Percentiles rank a stretch among this genome's conserved stretches.
Conservation (phyloP, 1,140 invertebrate genomes). For the Ruditapes philippinarum region DNA sequence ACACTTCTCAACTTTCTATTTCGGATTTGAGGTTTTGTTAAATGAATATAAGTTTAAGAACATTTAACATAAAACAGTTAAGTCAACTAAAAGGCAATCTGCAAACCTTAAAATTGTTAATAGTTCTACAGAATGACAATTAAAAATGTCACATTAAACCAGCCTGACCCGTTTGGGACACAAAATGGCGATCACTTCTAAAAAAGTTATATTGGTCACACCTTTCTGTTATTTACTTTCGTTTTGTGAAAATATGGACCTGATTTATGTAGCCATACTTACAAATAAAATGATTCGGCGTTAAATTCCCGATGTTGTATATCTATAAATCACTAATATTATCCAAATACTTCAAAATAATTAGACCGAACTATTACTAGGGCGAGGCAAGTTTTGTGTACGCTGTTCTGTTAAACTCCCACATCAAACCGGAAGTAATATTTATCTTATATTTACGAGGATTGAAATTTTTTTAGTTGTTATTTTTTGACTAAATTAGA, state of each 20-base stretch:
- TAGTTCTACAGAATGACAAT: too few species aligned
- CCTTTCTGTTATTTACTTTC: slow-evolving; percentile 25
- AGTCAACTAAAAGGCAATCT: too few species aligned
- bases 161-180: slow-evolving; percentile 17
- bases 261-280: slow-evolving; percentile 20
- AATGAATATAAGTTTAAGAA: too few species aligned
- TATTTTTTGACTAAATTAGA: too few species aligned
- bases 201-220: slow-evolving; percentile 53
- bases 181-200: slow-evolving; percentile 33
- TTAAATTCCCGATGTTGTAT: background rate
- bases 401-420: slow-evolving; percentile 32
- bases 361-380: slow-evolving; percentile 50
- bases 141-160: background rate
- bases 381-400: slow-evolving; percentile 65
- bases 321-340: background rate
- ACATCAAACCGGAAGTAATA: slow-evolving; percentile 50
- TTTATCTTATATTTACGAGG: too few species aligned
- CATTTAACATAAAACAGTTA: too few species aligned
- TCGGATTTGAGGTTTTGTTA: too few species aligned
- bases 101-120: too few species aligned
- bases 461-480: too few species aligned
- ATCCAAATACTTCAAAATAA: slow-evolving; percentile 29
- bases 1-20: too few species aligned
- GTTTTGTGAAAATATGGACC: background rate
- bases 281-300: slow-evolving; percentile 15